Evolutionary conservation across 2,113 vertebrate species (phyloP).

Genomic region (Chascanopsetta lugubris): DNA sequence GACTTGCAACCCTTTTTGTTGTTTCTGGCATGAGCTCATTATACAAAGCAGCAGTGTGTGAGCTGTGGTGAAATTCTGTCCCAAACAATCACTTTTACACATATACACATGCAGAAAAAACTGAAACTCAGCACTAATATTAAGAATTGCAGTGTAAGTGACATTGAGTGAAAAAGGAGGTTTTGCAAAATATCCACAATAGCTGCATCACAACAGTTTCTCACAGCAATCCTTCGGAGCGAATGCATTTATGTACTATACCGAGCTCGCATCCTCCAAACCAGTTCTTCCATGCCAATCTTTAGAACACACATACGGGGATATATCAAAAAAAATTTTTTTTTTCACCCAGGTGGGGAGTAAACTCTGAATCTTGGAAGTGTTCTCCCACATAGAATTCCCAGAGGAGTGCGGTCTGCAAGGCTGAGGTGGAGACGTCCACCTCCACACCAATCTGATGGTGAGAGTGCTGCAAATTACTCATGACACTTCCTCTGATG

Average conservation of each 20-base stretch:
- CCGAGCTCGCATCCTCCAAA: conserved; percentile 8
- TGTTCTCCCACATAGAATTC: conserved; percentile 48
- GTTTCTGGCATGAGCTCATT: too few relatives aligned
- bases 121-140: too few relatives aligned
- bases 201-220: too few relatives aligned
- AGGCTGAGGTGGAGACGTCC: conserved; percentile 51
- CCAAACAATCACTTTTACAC: too few relatives aligned
- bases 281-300: conserved; percentile 21
- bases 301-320: conserved; percentile 38
- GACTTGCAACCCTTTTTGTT: too few relatives aligned
- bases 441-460: conserved; percentile 63
- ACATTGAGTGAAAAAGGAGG: not conserved
- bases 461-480: conserved; percentile 73
- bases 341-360: conserved; percentile 46
- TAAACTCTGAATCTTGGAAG: conserved; percentile 37
- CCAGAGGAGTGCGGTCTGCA: conserved; percentile 44
- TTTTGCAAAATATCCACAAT: too few relatives aligned
- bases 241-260: not conserved
- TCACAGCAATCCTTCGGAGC: not conserved
- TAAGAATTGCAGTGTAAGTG: not conserved
- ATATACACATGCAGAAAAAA: too few relatives aligned
- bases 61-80: too few relatives aligned
- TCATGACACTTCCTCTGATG: conserved; percentile 77
- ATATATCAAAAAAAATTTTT: conserved; percentile 48
- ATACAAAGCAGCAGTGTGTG: too few relatives aligned